phyloP scores from a whole-genome alignment of 1,140 invertebrate species.

The Drosophila simulans region DNA sequence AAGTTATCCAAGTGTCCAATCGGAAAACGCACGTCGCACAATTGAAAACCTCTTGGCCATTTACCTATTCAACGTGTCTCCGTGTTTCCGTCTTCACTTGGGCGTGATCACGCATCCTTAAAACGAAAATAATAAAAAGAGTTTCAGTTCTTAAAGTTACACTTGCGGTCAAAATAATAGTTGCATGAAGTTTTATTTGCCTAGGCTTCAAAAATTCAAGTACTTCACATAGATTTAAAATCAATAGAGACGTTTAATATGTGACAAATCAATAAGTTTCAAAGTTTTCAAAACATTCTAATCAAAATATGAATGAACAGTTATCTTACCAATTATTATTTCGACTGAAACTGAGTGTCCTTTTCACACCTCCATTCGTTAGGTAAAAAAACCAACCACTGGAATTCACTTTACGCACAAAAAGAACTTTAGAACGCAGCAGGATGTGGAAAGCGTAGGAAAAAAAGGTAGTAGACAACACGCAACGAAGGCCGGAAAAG shows the following conservation, averaged over 20 bases:
- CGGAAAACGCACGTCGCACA: slow-evolving; percentile 48
- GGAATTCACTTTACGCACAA: slow-evolving; percentile 66
- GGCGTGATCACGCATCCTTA: slow-evolving; percentile 45
- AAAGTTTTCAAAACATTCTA: background rate
- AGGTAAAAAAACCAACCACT: slow-evolving; percentile 52
- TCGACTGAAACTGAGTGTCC: slow-evolving; percentile 30
- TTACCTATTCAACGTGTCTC: slow-evolving; percentile 40
- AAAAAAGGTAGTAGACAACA: slow-evolving; percentile 38
- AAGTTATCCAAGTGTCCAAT: slow-evolving; percentile 68
- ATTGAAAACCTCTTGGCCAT: slow-evolving; percentile 67
- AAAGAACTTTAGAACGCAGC: slow-evolving; percentile 32
- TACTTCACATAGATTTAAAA: no score
- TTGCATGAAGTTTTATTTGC: no score
- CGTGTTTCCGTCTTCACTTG: slow-evolving; percentile 39
- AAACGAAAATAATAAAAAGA: slow-evolving; percentile 15
- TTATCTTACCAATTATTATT: background rate
- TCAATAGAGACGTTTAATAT: background rate
- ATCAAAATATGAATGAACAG: no score
- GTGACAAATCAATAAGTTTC: background rate
- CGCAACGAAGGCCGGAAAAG: slow-evolving; percentile 41
- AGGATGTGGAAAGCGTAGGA: slow-evolving; percentile 58
- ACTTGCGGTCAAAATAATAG: slow-evolving; percentile 7
- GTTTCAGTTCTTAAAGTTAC: slow-evolving; percentile 23
- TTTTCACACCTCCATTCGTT: slow-evolving; percentile 39
- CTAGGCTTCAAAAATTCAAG: background rate